Evolutionary conservation across 2,797 vertebrate species (phyloP).

Genomic region (Philypnodon macrostomus): DNA sequence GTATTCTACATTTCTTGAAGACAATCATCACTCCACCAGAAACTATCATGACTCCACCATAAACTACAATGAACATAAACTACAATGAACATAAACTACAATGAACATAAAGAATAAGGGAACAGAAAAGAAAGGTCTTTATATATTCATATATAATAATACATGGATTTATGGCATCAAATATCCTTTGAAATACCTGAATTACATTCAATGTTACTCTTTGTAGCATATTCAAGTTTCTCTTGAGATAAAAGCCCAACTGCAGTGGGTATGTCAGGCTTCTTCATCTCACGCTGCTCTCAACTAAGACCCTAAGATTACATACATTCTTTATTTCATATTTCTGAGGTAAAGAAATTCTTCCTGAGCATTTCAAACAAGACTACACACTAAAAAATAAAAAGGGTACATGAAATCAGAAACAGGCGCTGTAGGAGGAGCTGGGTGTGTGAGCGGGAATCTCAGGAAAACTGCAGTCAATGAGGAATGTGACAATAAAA

Average conservation of each 20-base stretch:
- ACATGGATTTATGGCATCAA: conserved; percentile 85
- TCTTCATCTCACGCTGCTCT: conserved; percentile 47
- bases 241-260: conserved; percentile 86
- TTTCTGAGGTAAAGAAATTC: conserved; percentile 86
- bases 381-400: conserved; percentile 76
- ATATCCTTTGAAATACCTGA: conserved; percentile 88
- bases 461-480: conserved; percentile 60
- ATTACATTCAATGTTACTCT: conserved; percentile 97
- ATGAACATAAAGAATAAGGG: conserved; percentile 73
- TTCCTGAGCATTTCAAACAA: conserved; percentile 87
- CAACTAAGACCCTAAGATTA: conserved; percentile 82
- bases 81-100: conserved; percentile 82
- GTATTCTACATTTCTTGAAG: conserved; percentile 77
- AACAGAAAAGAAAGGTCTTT: conserved; percentile 69
- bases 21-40: conserved; percentile 81
- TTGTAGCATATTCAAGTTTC: conserved; percentile 92
- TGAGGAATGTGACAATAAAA: conserved; percentile 70
- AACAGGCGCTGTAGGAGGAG: conserved; percentile 56
- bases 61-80: no score
- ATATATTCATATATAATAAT: conserved; percentile 83
- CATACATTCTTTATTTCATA: conserved; percentile 85
- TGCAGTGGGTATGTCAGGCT: conserved; percentile 72
- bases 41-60: no score
- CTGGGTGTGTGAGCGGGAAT: conserved; percentile 45
- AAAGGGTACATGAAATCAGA: conserved; percentile 64